Conservation (phyloP, 2,888 invertebrate genomes). For the Mesorhabditis sp. region DNA sequence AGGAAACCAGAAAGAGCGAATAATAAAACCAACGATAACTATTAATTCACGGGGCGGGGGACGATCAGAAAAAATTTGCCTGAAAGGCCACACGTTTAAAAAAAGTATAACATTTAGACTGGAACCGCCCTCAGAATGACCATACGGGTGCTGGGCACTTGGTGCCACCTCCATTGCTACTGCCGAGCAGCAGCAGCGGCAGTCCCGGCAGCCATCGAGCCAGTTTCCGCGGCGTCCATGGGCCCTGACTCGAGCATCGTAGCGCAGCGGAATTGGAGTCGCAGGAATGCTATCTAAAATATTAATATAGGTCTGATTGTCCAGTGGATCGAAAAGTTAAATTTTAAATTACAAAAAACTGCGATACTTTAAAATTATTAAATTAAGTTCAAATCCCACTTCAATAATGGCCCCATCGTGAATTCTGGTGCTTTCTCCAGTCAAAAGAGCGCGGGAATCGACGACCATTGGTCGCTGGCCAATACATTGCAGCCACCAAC, state of each 20-base stretch:
- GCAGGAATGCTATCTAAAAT: neutral
- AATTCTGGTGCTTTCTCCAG: neutral
- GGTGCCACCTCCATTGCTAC: neutral
- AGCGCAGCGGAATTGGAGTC: slow-evolving; percentile 2
- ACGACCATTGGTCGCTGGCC: slow-evolving; percentile 24
- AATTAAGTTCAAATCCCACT: neutral
- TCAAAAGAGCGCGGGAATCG: slow-evolving; percentile 19
- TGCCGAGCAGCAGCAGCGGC: neutral
- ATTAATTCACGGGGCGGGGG: no score
- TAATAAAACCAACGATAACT: no score
- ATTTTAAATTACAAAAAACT: no score
- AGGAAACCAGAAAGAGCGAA: no score
- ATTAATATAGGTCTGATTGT: neutral
- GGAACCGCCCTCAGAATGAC: neutral
- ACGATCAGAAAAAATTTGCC: no score
- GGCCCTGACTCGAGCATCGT: neutral
- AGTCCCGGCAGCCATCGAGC: neutral
- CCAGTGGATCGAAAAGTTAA: neutral
- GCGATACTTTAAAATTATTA: no score
- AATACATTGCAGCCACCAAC: slow-evolving; percentile 17
- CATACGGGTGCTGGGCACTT: neutral
- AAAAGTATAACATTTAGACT: neutral
- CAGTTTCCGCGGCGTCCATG: neutral
- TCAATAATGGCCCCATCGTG: neutral
- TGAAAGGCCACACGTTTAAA: no score